phyloP scores from a whole-genome alignment of 1,140 invertebrate species.

The Leptinotarsa defecta region DNA sequence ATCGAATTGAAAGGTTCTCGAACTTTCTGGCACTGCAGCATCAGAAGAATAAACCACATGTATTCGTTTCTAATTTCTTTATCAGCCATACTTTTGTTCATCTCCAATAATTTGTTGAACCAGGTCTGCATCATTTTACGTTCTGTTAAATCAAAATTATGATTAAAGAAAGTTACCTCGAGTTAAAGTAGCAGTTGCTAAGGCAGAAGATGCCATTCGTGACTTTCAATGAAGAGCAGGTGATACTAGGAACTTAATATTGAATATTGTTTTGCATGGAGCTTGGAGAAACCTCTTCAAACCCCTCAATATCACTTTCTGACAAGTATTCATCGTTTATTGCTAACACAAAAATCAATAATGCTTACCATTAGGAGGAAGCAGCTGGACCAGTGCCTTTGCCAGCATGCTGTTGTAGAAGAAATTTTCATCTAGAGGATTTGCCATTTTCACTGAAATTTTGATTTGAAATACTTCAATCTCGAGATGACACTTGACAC shows the following conservation, averaged over 20 bases:
- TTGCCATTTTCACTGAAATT: constrained; percentile 32
- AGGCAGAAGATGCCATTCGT: too few species aligned
- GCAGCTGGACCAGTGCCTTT: constrained; percentile 48
- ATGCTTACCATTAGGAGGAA: constrained; percentile 46
- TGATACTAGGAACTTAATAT: too few species aligned
- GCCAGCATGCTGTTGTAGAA: constrained; percentile 54
- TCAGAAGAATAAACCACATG: constrained; percentile 56
- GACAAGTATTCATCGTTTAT: background rate
- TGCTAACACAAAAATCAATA: background rate
- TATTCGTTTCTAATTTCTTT: constrained; percentile 53
- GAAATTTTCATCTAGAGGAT: constrained; percentile 48
- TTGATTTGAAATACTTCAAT: background rate
- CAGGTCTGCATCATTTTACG: constrained; percentile 46
- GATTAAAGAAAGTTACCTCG: too few species aligned
- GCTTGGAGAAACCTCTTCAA: too few species aligned
- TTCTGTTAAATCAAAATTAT: constrained; percentile 43
- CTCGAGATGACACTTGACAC: too few species aligned
- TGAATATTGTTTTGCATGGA: too few species aligned
- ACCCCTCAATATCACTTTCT: too few species aligned
- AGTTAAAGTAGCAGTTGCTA: too few species aligned
- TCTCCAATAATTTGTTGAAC: constrained; percentile 50
- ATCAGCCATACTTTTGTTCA: constrained; percentile 43
- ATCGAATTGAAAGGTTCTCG: constrained; percentile 52
- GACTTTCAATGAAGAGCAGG: too few species aligned
- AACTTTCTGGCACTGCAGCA: constrained; percentile 54